Evolutionary conservation across 1,140 invertebrate genomes (phyloP).

Genomic region (Ruditapes philippinarum): DNA sequence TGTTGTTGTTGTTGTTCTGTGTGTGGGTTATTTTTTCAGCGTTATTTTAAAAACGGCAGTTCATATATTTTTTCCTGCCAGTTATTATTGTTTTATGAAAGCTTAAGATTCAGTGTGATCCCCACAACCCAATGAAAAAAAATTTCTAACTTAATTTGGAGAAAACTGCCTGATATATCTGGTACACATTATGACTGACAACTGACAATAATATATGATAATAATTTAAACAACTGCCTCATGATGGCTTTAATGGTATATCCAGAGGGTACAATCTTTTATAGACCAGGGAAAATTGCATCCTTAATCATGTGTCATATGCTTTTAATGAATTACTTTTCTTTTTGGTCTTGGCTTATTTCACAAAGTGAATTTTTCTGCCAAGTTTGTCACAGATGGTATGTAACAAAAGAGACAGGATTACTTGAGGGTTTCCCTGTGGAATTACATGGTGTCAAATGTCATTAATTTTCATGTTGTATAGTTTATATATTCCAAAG

Average conservation of each 20-base stretch:
- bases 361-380: not conserved
- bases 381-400: slow-evolving; percentile 4
- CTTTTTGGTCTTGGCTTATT: not conserved
- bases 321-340: slow-evolving; percentile 15
- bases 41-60: too few relatives aligned
- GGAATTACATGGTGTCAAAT: slow-evolving; percentile 26
- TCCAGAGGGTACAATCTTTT: not conserved
- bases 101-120: too few relatives aligned
- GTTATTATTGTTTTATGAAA: too few relatives aligned
- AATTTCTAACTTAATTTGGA: too few relatives aligned
- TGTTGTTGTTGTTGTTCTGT: too few relatives aligned
- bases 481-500: not conserved
- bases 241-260: not conserved
- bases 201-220: too few relatives aligned
- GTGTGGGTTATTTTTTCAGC: too few relatives aligned
- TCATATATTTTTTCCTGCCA: too few relatives aligned
- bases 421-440: not conserved
- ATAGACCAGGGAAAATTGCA: not conserved
- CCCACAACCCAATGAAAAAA: too few relatives aligned
- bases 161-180: too few relatives aligned
- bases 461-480: slow-evolving; percentile 23
- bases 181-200: too few relatives aligned
- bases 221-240: too few relatives aligned
- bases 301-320: not conserved
- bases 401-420: not conserved